A percentile compares a stretch with the other conserved stretches of the same genome.
Conservation (phyloP, 2,888 invertebrate species). For the Caenorhabditis angaria region DNA sequence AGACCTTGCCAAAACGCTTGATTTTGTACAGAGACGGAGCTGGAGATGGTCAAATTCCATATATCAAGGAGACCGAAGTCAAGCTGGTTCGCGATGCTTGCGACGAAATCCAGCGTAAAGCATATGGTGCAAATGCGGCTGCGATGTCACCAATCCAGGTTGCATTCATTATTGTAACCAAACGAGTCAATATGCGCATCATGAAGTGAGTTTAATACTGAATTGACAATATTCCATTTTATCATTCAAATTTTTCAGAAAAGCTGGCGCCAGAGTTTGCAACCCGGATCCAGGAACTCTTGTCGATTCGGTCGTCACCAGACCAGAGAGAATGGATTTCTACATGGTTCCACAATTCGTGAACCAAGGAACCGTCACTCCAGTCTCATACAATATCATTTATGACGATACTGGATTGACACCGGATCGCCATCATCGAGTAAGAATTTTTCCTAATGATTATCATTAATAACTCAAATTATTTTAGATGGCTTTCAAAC, state of each 20-base stretch:
- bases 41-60: slow-evolving; percentile 85
- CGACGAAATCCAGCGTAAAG: slow-evolving; percentile 32
- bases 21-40: slow-evolving; percentile 92
- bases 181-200: slow-evolving; percentile 85
- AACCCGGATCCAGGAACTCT: slow-evolving; percentile 84
- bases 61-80: slow-evolving; percentile 82
- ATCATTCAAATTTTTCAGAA: slow-evolving; percentile 5
- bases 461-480: background rate
- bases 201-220: slow-evolving; percentile 35
- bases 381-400: slow-evolving; percentile 88
- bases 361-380: slow-evolving; percentile 86
- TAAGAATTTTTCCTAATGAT: background rate
- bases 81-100: slow-evolving; percentile 71
- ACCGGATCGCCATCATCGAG: slow-evolving; percentile 81
- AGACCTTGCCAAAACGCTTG: slow-evolving; percentile 81
- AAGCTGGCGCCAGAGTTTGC: slow-evolving; percentile 10
- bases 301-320: slow-evolving; percentile 79
- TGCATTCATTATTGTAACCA: slow-evolving; percentile 88
- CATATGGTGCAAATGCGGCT: slow-evolving; percentile 20
- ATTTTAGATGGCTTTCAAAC: slow-evolving; percentile 81
- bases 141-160: slow-evolving; percentile 78
- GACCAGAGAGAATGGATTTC: slow-evolving; percentile 81
- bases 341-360: slow-evolving; percentile 88
- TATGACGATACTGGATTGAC: slow-evolving; percentile 79
- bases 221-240: too few species aligned